These are phyloP conservation scores for Eulemur rubriventer DNA, from an alignment of 2,797 vertebrate species.

Conservation along the genomic window DNA sequence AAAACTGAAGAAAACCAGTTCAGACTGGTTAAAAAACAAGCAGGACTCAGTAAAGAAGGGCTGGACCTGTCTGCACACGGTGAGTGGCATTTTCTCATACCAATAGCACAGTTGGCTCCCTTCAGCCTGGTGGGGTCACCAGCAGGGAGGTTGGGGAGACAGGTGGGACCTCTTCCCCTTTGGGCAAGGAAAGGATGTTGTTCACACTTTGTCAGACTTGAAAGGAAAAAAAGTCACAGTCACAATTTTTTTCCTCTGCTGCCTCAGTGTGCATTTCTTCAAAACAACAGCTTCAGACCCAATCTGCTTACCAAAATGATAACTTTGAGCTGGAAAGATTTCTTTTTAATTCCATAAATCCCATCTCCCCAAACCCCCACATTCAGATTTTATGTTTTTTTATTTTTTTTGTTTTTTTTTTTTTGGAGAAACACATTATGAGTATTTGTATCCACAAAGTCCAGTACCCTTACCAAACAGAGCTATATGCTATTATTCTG, in stretches of 20 bases:
- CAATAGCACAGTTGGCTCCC: not conserved
- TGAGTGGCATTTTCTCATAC: not conserved
- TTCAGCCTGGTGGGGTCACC: not conserved
- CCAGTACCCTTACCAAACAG: not conserved
- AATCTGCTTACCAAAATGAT: slow-evolving; percentile 13
- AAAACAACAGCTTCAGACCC: slow-evolving; percentile 40
- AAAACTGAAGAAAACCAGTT: slow-evolving; percentile 2
- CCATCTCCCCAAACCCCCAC: not conserved
- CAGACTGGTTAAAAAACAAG: not conserved
- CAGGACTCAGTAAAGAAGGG: not conserved
- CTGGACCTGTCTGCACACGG: not conserved
- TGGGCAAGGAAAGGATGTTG: not conserved
- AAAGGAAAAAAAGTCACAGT: not conserved
- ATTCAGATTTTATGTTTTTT: not conserved
- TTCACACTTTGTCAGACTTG: not conserved
- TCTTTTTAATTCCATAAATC: not conserved
- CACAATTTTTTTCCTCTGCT: slow-evolving; percentile 20
- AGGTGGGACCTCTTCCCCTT: not conserved
- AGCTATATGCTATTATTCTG: not conserved
- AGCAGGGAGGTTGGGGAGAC: too few relatives aligned
- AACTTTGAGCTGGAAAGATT: not conserved
- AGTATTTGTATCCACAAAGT: not conserved
- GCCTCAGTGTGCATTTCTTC: not conserved
- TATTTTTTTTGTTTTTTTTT: not conserved
- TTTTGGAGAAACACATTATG: not conserved